Conservation (phyloP, 1,140 invertebrate species). For the Bombus balteatus region DNA sequence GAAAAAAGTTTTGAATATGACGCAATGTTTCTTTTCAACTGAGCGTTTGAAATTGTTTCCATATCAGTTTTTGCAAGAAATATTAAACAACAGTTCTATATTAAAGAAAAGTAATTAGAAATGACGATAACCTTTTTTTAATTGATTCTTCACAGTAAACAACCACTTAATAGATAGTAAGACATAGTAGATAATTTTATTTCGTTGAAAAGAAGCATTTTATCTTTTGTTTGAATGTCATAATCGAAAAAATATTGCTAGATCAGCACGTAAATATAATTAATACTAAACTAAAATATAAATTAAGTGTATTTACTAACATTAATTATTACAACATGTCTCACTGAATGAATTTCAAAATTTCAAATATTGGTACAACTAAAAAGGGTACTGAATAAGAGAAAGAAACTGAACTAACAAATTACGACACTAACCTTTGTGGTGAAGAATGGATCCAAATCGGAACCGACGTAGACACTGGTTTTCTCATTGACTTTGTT, state of each 20-base stretch:
- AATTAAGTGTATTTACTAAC: too few species aligned
- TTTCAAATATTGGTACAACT: not conserved
- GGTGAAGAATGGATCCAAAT: not conserved
- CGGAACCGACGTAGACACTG: slow-evolving; percentile 1
- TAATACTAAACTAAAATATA: not conserved
- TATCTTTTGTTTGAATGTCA: not conserved
- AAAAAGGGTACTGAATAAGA: not conserved
- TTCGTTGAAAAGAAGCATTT: not conserved
- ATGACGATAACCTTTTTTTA: not conserved
- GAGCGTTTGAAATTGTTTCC: not conserved
- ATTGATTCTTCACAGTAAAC: not conserved
- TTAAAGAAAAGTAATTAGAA: not conserved
- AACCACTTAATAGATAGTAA: too few species aligned
- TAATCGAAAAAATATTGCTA: not conserved
- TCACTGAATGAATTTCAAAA: not conserved
- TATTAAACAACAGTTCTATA: not conserved
- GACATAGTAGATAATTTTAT: too few species aligned
- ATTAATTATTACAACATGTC: too few species aligned
- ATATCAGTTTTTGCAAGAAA: not conserved
- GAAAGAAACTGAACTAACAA: not conserved
- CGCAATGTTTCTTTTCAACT: not conserved
- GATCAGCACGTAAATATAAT: not conserved
- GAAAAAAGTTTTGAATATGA: slow-evolving; percentile 26
- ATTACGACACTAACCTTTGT: slow-evolving; percentile 66
- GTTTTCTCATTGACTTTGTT: slow-evolving; percentile 83